These are phyloP conservation scores for Drosophila subpulchrella DNA, from an alignment of 1,140 invertebrate genomes.

Conservation along the genomic window DNA sequence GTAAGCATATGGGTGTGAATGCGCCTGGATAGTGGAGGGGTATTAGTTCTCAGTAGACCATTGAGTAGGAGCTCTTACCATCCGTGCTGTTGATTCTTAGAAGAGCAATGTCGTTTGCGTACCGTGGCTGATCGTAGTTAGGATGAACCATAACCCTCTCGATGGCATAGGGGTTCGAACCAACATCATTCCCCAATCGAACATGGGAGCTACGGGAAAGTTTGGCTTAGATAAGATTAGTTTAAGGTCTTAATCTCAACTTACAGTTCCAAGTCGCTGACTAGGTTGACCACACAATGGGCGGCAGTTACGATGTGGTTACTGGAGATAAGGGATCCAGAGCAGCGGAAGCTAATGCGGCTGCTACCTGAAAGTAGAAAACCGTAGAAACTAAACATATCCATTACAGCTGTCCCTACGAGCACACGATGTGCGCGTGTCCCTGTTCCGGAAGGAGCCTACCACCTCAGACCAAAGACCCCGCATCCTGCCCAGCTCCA, in stretches of 20 bases:
- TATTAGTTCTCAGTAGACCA: too few species aligned
- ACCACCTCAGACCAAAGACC: neutral
- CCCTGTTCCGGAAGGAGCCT: constrained; percentile 15
- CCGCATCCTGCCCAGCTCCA: neutral
- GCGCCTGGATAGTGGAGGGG: constrained; percentile 30
- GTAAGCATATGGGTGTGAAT: constrained; percentile 86
- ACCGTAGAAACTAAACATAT: too few species aligned
- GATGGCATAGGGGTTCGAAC: constrained; percentile 86
- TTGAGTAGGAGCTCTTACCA: constrained; percentile 9
- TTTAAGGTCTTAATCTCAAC: constrained; percentile 35
- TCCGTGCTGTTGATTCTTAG: constrained; percentile 84
- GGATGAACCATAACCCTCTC: constrained; percentile 85
- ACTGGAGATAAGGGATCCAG: constrained; percentile 87
- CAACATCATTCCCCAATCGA: constrained; percentile 87
- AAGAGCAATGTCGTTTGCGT: constrained; percentile 89
- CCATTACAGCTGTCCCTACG: neutral
- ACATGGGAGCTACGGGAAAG: constrained; percentile 85
- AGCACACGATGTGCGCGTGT: constrained; percentile 24
- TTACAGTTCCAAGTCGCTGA: constrained; percentile 85
- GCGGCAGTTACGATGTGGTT: constrained; percentile 88
- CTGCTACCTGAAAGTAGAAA: constrained; percentile 85
- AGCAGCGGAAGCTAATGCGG: constrained; percentile 86
- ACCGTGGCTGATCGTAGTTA: constrained; percentile 86
- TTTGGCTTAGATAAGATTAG: neutral
- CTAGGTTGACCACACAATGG: constrained; percentile 87